A percentile compares a stretch with the other conserved stretches of the same genome.
These are phyloP conservation scores for Eristalis arbustorum DNA, from an alignment of 2,888 invertebrate genomes.

Conservation along the genomic window DNA sequence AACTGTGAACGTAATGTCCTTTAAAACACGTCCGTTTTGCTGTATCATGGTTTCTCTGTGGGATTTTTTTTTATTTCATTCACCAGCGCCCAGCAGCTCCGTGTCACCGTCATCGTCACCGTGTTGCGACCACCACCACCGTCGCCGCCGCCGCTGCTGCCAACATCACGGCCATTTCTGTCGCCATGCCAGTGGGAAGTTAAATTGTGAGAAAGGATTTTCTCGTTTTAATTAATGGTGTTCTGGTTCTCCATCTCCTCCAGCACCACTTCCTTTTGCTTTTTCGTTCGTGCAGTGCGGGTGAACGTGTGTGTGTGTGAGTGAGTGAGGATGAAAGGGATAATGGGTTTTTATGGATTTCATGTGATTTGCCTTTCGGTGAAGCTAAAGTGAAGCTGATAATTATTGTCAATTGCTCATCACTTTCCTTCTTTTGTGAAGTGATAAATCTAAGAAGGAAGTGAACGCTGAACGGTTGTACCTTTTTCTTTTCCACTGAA, in stretches of 20 bases:
- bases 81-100: neutral
- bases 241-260: constrained; percentile 30
- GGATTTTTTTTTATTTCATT: constrained; percentile 41
- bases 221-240: constrained; percentile 67
- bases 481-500: neutral
- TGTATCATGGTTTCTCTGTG: constrained; percentile 45
- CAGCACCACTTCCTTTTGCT: neutral
- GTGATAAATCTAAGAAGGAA: constrained; percentile 57
- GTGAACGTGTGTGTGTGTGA: constrained; percentile 19
- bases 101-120: neutral
- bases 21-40: constrained; percentile 58
- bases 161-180: constrained; percentile 1
- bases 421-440: constrained; percentile 53
- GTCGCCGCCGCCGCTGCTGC: neutral
- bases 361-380: constrained; percentile 38
- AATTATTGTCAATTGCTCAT: constrained; percentile 67
- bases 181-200: constrained; percentile 15
- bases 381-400: constrained; percentile 46
- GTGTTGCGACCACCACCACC: too few species aligned
- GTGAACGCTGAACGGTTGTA: constrained; percentile 5
- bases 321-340: constrained; percentile 53
- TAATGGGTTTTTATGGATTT: constrained; percentile 67
- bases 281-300: neutral
- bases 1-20: constrained; percentile 53
- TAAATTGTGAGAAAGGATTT: constrained; percentile 59